Evolutionary conservation across 37 sponge, comb jelly and placozoan species (phyloP), one percentile per base, ranked within the genome.

Genomic region (Hormiphora californensis): DNA sequence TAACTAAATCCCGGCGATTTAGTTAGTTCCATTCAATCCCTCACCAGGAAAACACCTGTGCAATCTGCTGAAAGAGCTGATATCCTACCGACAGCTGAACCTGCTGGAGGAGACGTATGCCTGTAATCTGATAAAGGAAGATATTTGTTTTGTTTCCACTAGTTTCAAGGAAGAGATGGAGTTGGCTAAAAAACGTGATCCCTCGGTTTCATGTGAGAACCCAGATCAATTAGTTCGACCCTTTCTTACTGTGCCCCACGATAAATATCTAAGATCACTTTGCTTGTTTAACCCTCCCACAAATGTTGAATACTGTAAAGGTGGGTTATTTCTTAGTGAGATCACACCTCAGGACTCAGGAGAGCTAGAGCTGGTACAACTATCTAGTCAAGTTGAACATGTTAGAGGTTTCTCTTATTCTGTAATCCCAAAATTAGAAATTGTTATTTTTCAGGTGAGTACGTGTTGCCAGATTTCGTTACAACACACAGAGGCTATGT

Each of bases 121-220:
- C 3, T 90, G 94, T 88, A 94, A 94, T 63, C 99, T 95, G 68
- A 96, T 93, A 28, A 98, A 98, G 89, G 99, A 98, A 89, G 99
- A 94, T 63, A 85, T 69, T 1, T 98, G 99, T 44, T 94, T 89
- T 63, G 95, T 98, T 8, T 89, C 94, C 12, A 87, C 61, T 25
- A 92, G 92, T 46, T 88, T 98, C 25, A 33, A 63, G 30, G 40
- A 23, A 12, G 99, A 98, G 86, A 91, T 98, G 99, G 87, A 86
- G 17, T 37, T 27, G 25, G 90, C 90, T 54, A 91, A 87, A 44
- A 54, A 62, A 22, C 53, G 39, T 34, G 57, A 54, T 32, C 57
- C 57, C 0, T 54, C 57, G 8, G 86, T 55, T 54, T 40, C 33
- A 21, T 54, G 57, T 86, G 11, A 54, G 57, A 54, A 19, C 59